Percentiles rank a stretch among this genome's conserved stretches.
These are phyloP conservation scores for Polylopha cassiicola DNA, from an alignment of 2,888 invertebrate genomes.

Conservation along the genomic window DNA sequence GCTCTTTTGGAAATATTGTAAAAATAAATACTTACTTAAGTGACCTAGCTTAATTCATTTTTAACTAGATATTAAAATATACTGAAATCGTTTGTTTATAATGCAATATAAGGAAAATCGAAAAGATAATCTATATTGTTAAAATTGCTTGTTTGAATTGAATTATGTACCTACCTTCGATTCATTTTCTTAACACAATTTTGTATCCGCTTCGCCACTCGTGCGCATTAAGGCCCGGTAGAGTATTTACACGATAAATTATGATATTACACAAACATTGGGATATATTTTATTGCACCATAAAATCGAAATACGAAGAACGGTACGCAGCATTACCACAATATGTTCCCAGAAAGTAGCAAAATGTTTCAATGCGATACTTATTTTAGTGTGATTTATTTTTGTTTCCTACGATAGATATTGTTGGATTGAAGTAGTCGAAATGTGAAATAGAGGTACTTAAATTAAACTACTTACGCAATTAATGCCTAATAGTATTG, in stretches of 20 bases:
- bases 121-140: no score
- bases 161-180: slow-evolving; percentile 12
- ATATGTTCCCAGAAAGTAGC: slow-evolving; percentile 22
- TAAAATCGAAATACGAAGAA: slow-evolving; percentile 58
- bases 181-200: slow-evolving; percentile 27
- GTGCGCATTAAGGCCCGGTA: slow-evolving; percentile 29
- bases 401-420: slow-evolving; percentile 4
- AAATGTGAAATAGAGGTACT: neutral
- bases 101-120: no score
- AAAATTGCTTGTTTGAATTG: no score
- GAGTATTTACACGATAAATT: slow-evolving; percentile 67
- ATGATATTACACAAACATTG: slow-evolving; percentile 65
- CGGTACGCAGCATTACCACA: slow-evolving; percentile 33
- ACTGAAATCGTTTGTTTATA: no score
- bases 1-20: no score
- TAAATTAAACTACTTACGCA: no score
- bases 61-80: no score
- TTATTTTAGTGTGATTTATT: slow-evolving; percentile 6
- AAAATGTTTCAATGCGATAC: slow-evolving; percentile 5
- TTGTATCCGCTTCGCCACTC: slow-evolving; percentile 27
- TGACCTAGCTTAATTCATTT: no score
- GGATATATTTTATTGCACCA: slow-evolving; percentile 63
- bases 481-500: no score
- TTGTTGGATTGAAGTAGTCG: neutral
- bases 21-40: no score